Evolutionary conservation across 1,140 invertebrate genomes (phyloP).

Genomic region (Diachasmimorpha longicaudata): DNA sequence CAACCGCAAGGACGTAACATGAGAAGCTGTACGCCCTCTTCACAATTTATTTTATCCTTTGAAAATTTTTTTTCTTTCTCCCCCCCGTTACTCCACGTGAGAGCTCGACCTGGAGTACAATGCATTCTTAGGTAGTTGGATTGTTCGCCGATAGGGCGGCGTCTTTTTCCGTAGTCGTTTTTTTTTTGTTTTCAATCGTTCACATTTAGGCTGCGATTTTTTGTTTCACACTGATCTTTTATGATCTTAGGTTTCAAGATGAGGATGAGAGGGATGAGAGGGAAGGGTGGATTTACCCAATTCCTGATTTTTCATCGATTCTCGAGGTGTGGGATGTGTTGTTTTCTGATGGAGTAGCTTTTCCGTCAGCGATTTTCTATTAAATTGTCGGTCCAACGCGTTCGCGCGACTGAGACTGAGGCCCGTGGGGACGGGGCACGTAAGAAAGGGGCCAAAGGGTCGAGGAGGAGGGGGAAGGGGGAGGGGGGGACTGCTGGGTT

Average conservation of each 20-base stretch:
- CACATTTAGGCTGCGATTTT: neutral
- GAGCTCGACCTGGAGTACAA: neutral
- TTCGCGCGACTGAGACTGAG: slow-evolving; percentile 5
- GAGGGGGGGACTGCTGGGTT: slow-evolving; percentile 45
- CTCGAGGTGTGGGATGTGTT: too few relatives aligned
- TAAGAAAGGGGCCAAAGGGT: slow-evolving; percentile 11
- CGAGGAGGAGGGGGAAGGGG: too few relatives aligned
- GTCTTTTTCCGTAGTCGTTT: neutral
- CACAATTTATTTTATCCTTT: slow-evolving; percentile 6
- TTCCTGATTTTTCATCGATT: too few relatives aligned
- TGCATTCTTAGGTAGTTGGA: slow-evolving; percentile 18
- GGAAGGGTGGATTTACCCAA: too few relatives aligned
- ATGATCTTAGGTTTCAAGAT: too few relatives aligned
- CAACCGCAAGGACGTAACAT: slow-evolving; percentile 50
- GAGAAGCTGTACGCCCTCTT: slow-evolving; percentile 54
- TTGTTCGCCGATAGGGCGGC: neutral
- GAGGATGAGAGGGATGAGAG: too few relatives aligned
- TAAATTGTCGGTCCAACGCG: neutral
- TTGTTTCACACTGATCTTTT: too few relatives aligned
- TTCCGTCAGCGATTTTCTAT: neutral
- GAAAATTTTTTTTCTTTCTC: neutral
- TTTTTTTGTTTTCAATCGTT: neutral
- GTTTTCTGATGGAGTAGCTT: too few relatives aligned
- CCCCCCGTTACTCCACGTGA: neutral
- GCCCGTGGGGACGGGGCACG: slow-evolving; percentile 15